Conservation (phyloP, 2,797 vertebrate genomes). For the Gambelia wislizenii region DNA sequence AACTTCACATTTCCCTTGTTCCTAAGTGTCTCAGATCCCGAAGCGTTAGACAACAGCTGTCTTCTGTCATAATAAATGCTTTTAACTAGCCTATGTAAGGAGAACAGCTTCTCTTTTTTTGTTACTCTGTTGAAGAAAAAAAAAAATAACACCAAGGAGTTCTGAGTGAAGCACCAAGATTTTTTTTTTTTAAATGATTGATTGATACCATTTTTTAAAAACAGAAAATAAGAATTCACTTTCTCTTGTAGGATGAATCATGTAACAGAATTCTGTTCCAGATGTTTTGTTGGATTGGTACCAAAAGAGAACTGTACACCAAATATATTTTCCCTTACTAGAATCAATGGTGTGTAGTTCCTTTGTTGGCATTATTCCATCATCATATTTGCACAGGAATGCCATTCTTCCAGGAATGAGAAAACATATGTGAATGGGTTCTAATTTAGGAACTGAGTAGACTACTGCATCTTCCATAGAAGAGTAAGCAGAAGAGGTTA, state of each 20-base stretch:
- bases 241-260: neutral
- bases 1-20: neutral
- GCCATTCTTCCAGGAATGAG: constrained; percentile 15
- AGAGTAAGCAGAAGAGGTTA: neutral
- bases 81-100: neutral
- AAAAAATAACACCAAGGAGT: neutral
- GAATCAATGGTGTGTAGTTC: constrained; percentile 15
- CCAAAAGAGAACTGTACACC: constrained; percentile 14
- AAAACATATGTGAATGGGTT: constrained; percentile 20
- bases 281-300: neutral
- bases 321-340: constrained; percentile 2
- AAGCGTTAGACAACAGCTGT: neutral
- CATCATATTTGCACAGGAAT: constrained; percentile 18
- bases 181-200: neutral
- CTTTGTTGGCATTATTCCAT: constrained; percentile 17
- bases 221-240: neutral
- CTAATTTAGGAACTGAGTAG: constrained; percentile 20
- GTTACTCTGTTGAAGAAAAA: neutral
- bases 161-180: neutral
- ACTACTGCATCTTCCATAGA: neutral
- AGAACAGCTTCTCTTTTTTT: neutral
- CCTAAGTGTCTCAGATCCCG: neutral
- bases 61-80: neutral
- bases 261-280: constrained; percentile 13
- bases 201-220: neutral